Evolutionary conservation across 2,113 vertebrate genomes (phyloP).

Genomic region (Cochlearius cochlearius): DNA sequence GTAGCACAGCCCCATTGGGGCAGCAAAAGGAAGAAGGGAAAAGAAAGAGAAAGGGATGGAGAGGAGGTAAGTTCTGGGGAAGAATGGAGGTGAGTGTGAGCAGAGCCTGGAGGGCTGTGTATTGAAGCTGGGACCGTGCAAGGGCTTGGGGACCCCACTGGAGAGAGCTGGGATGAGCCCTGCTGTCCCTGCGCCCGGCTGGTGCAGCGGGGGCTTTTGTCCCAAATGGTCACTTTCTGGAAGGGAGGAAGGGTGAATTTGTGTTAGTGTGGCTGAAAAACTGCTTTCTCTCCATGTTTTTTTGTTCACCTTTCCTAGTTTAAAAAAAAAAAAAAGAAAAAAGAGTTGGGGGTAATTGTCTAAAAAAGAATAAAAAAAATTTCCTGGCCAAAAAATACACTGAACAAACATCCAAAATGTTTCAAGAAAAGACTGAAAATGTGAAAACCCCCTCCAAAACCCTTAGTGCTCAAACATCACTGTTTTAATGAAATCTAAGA

Average conservation of each 20-base stretch:
- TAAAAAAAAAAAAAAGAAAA: background rate
- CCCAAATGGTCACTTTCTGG: background rate
- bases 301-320: background rate
- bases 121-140: background rate
- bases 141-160: background rate
- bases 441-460: background rate
- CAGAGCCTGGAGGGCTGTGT: background rate
- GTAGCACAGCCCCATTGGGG: background rate
- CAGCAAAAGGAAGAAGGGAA: background rate
- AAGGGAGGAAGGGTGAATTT: background rate
- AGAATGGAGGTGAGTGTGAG: background rate
- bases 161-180: background rate
- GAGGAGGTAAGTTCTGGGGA: background rate
- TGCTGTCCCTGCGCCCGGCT: fast-evolving
- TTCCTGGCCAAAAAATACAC: background rate
- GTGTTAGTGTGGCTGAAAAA: background rate
- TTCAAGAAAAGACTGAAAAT: background rate
- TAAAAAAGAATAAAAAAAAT: background rate
- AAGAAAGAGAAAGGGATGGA: background rate
- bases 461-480: background rate
- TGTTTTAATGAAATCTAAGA: background rate
- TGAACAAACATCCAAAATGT: background rate
- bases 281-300: background rate
- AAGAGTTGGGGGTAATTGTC: background rate
- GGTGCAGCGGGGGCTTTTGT: background rate